Conservation (phyloP, 1,140 invertebrate genomes). For the Hyposmocoma kahamanoa region DNA sequence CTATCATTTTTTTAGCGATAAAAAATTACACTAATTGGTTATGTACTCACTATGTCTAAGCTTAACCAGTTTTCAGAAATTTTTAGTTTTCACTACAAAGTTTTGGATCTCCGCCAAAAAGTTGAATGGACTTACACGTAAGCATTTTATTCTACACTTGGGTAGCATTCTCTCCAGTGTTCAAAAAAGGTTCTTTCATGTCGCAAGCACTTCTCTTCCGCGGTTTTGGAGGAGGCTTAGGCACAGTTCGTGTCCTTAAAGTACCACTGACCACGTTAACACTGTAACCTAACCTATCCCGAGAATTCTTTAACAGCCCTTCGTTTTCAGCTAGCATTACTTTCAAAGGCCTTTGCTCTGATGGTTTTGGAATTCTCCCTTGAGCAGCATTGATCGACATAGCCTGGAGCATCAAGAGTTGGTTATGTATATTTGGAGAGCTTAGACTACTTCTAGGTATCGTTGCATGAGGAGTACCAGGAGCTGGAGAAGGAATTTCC, state of each 20-base stretch:
- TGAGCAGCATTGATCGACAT: slow-evolving; percentile 35
- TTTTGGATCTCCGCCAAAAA: too few relatives aligned
- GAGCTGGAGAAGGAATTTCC: slow-evolving; percentile 70
- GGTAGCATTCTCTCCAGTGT: slow-evolving; percentile 49
- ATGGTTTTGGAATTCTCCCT: slow-evolving; percentile 18
- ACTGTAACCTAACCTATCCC: slow-evolving; percentile 39
- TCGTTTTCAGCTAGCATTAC: slow-evolving; percentile 50
- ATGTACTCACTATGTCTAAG: too few relatives aligned
- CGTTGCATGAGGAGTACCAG: slow-evolving; percentile 57
- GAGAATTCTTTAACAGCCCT: slow-evolving; percentile 34
- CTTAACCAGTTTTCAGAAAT: too few relatives aligned
- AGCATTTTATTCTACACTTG: too few relatives aligned
- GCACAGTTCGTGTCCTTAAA: slow-evolving; percentile 34
- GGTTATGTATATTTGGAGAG: slow-evolving; percentile 64
- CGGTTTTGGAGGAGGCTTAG: slow-evolving; percentile 38
- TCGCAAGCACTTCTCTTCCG: slow-evolving; percentile 48
- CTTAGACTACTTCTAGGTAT: slow-evolving; percentile 61
- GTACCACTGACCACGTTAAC: slow-evolving; percentile 45
- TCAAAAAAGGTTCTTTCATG: slow-evolving; percentile 52
- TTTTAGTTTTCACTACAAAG: too few relatives aligned
- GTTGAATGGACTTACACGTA: too few relatives aligned
- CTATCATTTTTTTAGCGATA: too few relatives aligned
- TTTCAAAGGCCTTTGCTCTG: slow-evolving; percentile 44
- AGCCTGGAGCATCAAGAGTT: slow-evolving; percentile 47
- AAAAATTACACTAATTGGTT: too few relatives aligned